These are phyloP conservation scores for Bombus cullumanus DNA, from an alignment of 1,140 invertebrate species.

Conservation along the genomic window DNA sequence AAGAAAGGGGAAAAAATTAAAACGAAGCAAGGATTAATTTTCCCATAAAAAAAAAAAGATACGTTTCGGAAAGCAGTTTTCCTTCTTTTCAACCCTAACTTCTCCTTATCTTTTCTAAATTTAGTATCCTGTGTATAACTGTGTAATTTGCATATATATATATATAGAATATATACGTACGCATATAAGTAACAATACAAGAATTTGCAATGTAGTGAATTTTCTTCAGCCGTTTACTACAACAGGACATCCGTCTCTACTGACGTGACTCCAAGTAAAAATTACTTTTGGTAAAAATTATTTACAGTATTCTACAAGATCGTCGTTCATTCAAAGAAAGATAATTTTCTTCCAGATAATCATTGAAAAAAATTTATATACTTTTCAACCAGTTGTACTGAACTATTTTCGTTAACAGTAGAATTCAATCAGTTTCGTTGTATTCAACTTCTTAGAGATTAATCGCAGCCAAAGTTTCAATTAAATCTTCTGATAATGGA, in stretches of 20 bases:
- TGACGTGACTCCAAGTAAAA: constrained; percentile 10
- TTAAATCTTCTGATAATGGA: not conserved
- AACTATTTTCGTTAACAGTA: not conserved
- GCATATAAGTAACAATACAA: constrained; percentile 50
- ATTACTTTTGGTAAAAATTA: constrained; percentile 55
- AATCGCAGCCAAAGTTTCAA: not conserved
- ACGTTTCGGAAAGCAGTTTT: constrained; percentile 62
- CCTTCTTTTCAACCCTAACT: constrained; percentile 66
- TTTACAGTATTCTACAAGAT: constrained; percentile 53
- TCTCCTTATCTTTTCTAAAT: not conserved
- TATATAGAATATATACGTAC: constrained; percentile 10
- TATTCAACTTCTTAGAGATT: not conserved
- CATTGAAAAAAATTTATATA: not conserved
- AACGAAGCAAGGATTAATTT: not conserved
- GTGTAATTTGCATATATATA: constrained; percentile 39
- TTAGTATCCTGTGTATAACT: not conserved
- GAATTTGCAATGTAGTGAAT: constrained; percentile 31
- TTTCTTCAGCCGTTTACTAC: constrained; percentile 56
- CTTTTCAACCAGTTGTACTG: not conserved
- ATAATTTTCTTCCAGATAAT: not conserved
- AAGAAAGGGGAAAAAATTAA: not conserved
- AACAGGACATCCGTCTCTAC: constrained; percentile 64
- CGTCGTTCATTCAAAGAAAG: not conserved
- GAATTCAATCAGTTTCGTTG: not conserved
- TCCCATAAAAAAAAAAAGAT: not conserved